Conservation (phyloP, 2,113 vertebrate genomes). For the Ictidomys tridecemlineatus region DNA sequence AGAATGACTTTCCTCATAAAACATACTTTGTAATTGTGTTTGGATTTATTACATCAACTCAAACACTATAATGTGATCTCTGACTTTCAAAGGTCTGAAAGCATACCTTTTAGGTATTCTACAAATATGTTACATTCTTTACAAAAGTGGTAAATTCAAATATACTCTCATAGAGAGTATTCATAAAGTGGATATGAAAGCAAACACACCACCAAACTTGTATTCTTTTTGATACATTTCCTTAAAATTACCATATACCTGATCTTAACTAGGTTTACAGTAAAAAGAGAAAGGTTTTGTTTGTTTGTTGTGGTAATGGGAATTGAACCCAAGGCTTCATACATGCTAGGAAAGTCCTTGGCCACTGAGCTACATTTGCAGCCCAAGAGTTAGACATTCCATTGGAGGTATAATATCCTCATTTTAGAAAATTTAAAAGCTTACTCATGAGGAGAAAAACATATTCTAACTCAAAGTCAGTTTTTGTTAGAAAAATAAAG, state of each 20-base stretch:
- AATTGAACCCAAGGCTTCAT: not conserved
- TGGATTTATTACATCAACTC: constrained; percentile 12
- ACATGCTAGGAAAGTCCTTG: not conserved
- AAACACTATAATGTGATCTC: constrained; percentile 38
- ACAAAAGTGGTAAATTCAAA: constrained; percentile 22
- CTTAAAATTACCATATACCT: constrained; percentile 5
- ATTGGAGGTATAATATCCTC: not conserved
- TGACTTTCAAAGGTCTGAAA: constrained; percentile 27
- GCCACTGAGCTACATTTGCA: not conserved
- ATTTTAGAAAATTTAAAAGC: constrained; percentile 47
- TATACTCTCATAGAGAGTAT: not conserved
- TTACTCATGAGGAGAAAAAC: not conserved
- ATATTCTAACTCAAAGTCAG: constrained; percentile 44
- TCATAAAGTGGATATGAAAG: not conserved
- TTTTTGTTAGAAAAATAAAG: constrained; percentile 48
- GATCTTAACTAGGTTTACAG: not conserved
- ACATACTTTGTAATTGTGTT: constrained; percentile 39
- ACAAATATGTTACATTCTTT: not conserved
- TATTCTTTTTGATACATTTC: not conserved
- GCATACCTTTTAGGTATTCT: constrained; percentile 11
- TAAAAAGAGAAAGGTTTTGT: not conserved
- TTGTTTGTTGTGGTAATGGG: not conserved
- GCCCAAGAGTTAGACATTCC: not conserved
- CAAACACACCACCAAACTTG: constrained; percentile 33
- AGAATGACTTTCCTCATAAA: constrained; percentile 22